phyloP scores from a whole-genome alignment of 2,113 vertebrate genomes.

The Spizaetus ornatus region DNA sequence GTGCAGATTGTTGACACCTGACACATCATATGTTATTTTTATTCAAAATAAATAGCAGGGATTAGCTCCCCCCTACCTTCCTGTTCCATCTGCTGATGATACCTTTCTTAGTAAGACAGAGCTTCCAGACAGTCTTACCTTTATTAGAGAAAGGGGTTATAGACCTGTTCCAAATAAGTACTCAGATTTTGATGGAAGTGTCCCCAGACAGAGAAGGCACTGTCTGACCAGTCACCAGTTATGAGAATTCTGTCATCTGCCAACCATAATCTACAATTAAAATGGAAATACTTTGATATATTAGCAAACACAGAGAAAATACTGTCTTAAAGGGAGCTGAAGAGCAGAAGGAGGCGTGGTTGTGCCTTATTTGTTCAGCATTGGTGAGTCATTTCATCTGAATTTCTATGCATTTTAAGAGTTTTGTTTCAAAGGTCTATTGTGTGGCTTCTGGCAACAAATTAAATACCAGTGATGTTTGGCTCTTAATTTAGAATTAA shows the following conservation, averaged over 20 bases:
- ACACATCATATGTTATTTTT: not conserved
- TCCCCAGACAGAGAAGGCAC: not conserved
- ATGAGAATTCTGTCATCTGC: slow-evolving; percentile 4
- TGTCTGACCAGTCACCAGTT: not conserved
- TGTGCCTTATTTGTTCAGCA: slow-evolving; percentile 40
- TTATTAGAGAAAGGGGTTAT: not conserved
- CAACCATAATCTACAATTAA: slow-evolving; percentile 34
- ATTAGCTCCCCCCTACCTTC: not conserved
- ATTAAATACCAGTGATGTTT: slow-evolving; percentile 64
- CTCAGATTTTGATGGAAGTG: not conserved
- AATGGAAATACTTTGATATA: slow-evolving; percentile 58
- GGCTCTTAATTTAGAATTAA: slow-evolving; percentile 62
- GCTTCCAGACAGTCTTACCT: not conserved
- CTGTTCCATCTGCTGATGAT: not conserved
- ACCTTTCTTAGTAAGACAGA: not conserved
- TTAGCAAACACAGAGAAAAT: slow-evolving; percentile 52
- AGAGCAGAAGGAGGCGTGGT: slow-evolving; percentile 30
- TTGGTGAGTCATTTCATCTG: slow-evolving; percentile 68
- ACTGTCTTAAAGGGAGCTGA: slow-evolving; percentile 18
- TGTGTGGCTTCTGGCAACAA: slow-evolving; percentile 68
- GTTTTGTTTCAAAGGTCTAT: slow-evolving; percentile 67
- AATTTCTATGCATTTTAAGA: slow-evolving; percentile 69
- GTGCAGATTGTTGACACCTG: not conserved
- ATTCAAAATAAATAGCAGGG: not conserved
- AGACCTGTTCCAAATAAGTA: not conserved